These are phyloP conservation scores for Eupithecia inturbata DNA, from an alignment of 2,888 invertebrate species.

Conservation along the genomic window DNA sequence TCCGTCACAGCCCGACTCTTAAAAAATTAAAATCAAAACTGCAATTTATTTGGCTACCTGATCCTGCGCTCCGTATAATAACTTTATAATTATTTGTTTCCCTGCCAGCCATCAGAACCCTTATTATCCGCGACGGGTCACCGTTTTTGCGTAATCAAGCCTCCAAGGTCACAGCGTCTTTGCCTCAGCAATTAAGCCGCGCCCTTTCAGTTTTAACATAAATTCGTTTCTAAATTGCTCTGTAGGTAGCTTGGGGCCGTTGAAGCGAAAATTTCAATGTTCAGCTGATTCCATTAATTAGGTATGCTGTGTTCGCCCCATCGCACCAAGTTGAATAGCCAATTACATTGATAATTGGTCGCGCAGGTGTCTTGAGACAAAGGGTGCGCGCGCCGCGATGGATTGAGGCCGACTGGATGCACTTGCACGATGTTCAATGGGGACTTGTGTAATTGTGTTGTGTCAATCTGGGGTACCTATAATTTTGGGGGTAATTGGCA, in stretches of 20 bases:
- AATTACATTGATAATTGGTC: constrained; percentile 83
- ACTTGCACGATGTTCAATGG: constrained; percentile 10
- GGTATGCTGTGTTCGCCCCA: constrained; percentile 72
- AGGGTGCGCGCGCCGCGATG: constrained; percentile 48
- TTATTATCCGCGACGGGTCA: constrained; percentile 44
- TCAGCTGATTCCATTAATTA: constrained; percentile 81
- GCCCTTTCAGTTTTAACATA: constrained; percentile 57
- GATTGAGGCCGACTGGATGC: constrained; percentile 12
- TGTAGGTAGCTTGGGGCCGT: constrained; percentile 58
- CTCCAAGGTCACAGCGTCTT: constrained; percentile 47
- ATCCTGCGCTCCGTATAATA: constrained; percentile 32
- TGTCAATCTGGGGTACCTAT: neutral
- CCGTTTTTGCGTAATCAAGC: constrained; percentile 49
- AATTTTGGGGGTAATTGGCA: neutral
- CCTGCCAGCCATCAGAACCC: constrained; percentile 37
- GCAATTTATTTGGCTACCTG: constrained; percentile 24
- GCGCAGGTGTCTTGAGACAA: constrained; percentile 77
- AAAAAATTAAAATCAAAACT: constrained; percentile 16
- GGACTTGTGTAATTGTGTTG: neutral
- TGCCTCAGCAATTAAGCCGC: constrained; percentile 44
- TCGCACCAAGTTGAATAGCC: constrained; percentile 79
- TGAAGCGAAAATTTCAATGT: constrained; percentile 79
- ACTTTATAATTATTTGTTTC: constrained; percentile 44
- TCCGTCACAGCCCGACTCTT: neutral
- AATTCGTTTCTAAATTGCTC: constrained; percentile 59